These are phyloP conservation scores for Ptilonorhynchus violaceus DNA, from an alignment of 2,113 vertebrate species.

Conservation along the genomic window DNA sequence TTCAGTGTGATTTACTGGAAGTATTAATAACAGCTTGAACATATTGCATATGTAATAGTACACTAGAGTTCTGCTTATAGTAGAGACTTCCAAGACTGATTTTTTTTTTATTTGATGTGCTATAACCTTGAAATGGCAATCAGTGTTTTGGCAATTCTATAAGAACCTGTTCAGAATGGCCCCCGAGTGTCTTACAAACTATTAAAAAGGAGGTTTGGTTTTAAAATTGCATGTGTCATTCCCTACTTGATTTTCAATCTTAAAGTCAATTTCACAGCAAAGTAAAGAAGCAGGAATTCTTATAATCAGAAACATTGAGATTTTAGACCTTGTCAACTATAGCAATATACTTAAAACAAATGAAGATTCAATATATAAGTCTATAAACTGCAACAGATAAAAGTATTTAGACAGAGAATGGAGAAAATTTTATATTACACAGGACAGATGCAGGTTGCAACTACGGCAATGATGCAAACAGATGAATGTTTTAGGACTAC, in stretches of 20 bases:
- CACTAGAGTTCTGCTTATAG: background rate
- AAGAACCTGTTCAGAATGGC: background rate
- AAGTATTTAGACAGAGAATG: background rate
- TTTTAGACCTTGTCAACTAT: background rate
- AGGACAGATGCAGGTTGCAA: background rate
- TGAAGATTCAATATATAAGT: background rate
- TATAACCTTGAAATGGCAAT: background rate
- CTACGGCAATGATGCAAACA: background rate
- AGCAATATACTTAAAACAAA: background rate
- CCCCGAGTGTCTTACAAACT: background rate
- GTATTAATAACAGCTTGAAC: background rate
- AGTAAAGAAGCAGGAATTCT: background rate
- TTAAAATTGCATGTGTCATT: background rate
- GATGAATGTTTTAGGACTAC: background rate
- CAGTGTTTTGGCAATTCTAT: background rate
- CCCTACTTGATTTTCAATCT: background rate
- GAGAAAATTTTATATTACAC: background rate
- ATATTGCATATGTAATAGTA: background rate
- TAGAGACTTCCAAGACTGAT: background rate
- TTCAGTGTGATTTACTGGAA: background rate
- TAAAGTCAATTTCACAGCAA: background rate
- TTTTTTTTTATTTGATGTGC: background rate
- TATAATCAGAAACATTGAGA: background rate
- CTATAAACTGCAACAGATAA: background rate
- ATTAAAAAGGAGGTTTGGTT: background rate